Evolutionary conservation across 2,888 invertebrate genomes (phyloP).

Genomic region (Cataglyphis livida): DNA sequence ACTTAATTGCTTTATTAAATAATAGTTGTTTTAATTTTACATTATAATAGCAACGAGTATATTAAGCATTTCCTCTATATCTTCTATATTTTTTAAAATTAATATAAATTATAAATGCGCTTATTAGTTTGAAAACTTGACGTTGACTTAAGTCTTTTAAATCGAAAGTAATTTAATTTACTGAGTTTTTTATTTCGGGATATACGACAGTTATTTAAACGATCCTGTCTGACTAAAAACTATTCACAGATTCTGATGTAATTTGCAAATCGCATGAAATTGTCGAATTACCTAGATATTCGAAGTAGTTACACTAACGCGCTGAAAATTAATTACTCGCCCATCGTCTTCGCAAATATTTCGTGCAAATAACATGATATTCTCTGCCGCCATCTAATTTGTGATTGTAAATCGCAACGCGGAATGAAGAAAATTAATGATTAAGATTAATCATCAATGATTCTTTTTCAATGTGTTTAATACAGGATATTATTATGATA

Average conservation of each 20-base stretch:
- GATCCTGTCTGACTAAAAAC: constrained; percentile 7
- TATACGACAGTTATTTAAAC: background rate
- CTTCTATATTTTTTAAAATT: background rate
- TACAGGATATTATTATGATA: background rate
- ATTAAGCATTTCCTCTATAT: background rate
- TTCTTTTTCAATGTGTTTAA: background rate
- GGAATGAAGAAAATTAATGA: background rate
- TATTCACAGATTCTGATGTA: background rate
- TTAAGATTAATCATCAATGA: background rate
- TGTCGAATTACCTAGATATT: constrained; percentile 60
- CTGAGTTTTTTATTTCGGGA: background rate
- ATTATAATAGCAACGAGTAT: background rate
- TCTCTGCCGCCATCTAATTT: background rate
- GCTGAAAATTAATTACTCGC: constrained; percentile 67
- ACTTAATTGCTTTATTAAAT: background rate
- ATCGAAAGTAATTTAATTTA: constrained; percentile 28
- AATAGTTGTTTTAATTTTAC: background rate
- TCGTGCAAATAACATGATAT: constrained; percentile 44
- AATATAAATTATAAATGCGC: background rate
- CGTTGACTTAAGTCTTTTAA: background rate
- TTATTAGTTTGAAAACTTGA: background rate
- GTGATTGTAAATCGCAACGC: background rate
- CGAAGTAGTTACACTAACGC: constrained; percentile 28
- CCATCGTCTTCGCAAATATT: constrained; percentile 59
- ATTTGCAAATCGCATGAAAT: constrained; percentile 46